These are phyloP conservation scores for Tragulus kanchil DNA, from an alignment of 2,113 vertebrate species.

Conservation along the genomic window DNA sequence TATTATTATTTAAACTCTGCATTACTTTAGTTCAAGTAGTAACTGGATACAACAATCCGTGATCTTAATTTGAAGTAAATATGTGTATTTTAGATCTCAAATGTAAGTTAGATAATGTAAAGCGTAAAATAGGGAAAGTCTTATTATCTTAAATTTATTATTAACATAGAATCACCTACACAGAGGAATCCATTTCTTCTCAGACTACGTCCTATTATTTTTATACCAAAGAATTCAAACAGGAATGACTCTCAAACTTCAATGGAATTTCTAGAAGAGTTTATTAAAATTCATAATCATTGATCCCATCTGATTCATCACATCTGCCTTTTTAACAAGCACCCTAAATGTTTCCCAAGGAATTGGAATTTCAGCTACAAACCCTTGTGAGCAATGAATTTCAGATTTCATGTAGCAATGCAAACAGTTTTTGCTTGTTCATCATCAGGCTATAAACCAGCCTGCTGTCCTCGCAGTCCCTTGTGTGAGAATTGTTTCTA, in stretches of 20 bases:
- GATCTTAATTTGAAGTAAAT: background rate
- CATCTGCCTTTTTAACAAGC: background rate
- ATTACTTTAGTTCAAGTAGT: background rate
- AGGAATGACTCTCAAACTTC: background rate
- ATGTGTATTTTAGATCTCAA: background rate
- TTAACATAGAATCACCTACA: background rate
- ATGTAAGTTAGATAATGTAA: background rate
- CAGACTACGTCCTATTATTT: background rate
- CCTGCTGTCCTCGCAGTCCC: background rate
- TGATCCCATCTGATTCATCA: background rate
- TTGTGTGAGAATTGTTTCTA: background rate
- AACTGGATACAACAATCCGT: background rate
- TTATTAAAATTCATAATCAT: constrained; percentile 6
- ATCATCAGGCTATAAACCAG: background rate
- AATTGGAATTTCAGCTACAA: background rate
- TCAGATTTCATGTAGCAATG: background rate
- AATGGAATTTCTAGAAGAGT: background rate
- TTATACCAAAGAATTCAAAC: background rate
- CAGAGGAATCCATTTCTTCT: background rate
- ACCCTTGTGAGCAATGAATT: background rate
- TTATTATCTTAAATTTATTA: background rate
- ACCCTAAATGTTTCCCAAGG: background rate
- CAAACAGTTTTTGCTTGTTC: background rate
- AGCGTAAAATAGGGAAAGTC: background rate
- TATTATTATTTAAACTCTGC: background rate